These are phyloP conservation scores for Brachyrhaphis roseni DNA, from an alignment of 2,797 vertebrate species.

Conservation along the genomic window DNA sequence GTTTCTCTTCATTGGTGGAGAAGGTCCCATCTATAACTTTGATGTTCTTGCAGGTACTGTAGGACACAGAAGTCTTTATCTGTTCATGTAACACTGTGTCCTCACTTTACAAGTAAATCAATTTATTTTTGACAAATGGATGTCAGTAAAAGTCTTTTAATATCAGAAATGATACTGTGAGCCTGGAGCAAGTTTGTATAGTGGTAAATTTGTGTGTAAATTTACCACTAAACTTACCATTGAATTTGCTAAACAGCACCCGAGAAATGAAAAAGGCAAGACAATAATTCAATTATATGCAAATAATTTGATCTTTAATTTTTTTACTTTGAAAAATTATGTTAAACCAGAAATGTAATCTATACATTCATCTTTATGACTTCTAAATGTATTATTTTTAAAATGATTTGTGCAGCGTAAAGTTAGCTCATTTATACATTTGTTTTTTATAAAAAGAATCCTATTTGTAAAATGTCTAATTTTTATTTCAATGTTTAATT, in stretches of 20 bases:
- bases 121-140: neutral
- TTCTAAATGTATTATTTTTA: neutral
- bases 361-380: neutral
- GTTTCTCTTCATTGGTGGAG: slow-evolving; percentile 87
- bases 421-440: neutral
- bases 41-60: slow-evolving; percentile 80
- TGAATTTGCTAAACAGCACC: neutral
- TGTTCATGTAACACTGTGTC: neutral
- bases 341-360: neutral
- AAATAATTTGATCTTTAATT: neutral
- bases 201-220: neutral
- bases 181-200: neutral
- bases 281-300: neutral
- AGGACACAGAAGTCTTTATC: neutral
- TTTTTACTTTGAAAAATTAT: neutral
- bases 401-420: neutral
- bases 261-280: neutral
- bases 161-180: neutral
- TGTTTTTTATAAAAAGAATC: neutral
- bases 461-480: neutral
- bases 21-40: slow-evolving; percentile 75
- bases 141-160: neutral
- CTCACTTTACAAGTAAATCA: neutral
- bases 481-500: neutral
- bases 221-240: too few species aligned